A percentile compares a stretch with the other conserved stretches of the same genome.
Conservation (phyloP, 2,888 invertebrate genomes). For the Ennomos fuscantarius region DNA sequence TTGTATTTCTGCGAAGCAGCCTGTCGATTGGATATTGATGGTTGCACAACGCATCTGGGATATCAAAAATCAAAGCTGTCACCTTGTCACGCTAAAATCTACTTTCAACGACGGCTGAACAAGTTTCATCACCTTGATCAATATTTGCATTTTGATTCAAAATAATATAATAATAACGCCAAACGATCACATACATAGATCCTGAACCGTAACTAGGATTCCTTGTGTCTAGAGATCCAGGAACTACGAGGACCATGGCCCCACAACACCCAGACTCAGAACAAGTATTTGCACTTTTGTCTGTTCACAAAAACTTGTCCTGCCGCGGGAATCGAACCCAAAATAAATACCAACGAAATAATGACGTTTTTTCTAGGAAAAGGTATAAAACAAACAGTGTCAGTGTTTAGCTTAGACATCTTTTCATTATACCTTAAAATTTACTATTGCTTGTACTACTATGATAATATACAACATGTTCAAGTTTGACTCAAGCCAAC, state of each 20-base stretch:
- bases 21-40: conserved; percentile 27
- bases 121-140: conserved; percentile 1
- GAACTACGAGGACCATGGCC: no score
- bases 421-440: conserved; percentile 1
- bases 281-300: no score
- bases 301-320: no score
- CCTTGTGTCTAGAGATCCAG: no score
- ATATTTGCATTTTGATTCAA: background rate
- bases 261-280: no score
- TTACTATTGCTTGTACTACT: conserved; percentile 19
- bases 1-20: conserved; percentile 21
- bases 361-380: conserved; percentile 13
- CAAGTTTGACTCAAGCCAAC: conserved; percentile 17
- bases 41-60: conserved; percentile 28
- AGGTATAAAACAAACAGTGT: conserved; percentile 3
- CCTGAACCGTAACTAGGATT: no score
- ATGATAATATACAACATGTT: conserved; percentile 10
- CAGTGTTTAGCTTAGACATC: conserved; percentile 11
- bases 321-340: no score
- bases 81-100: background rate
- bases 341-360: no score
- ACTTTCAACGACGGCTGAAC: conserved; percentile 10
- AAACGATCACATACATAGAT: no score
- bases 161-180: no score
- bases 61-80: conserved; percentile 19